Conservation (phyloP, 2,888 invertebrate species). For the Drosophila subquinaria region DNA sequence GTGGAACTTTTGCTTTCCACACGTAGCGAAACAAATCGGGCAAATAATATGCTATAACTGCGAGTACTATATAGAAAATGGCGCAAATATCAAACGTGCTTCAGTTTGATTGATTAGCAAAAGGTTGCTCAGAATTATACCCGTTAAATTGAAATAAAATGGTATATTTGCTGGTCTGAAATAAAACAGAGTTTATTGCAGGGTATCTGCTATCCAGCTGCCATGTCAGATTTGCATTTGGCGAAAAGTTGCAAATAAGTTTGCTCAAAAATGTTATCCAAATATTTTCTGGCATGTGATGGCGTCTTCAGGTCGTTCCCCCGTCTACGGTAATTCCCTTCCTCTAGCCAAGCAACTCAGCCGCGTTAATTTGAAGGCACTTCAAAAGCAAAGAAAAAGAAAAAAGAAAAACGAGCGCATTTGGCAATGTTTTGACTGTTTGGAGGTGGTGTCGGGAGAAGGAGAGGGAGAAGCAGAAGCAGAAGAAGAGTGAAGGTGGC, state of each 20-base stretch:
- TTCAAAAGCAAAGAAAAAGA: conserved; percentile 47
- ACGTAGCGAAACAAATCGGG: conserved; percentile 33
- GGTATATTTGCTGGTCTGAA: neutral
- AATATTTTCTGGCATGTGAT: conserved; percentile 55
- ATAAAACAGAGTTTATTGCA: neutral
- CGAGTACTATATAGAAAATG: conserved; percentile 10
- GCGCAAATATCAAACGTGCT: conserved; percentile 25
- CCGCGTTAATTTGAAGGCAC: conserved; percentile 63
- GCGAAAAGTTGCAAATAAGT: conserved; percentile 53
- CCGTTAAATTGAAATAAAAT: neutral
- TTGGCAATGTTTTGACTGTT: conserved; percentile 53
- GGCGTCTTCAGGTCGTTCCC: conserved; percentile 30
- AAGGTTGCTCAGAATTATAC: conserved; percentile 8
- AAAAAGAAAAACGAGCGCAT: conserved; percentile 26
- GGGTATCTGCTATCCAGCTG: conserved; percentile 17
- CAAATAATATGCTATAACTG: conserved; percentile 14
- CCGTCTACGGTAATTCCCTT: no score
- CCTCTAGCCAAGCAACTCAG: neutral
- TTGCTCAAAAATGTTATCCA: conserved; percentile 26
- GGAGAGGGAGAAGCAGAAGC: neutral
- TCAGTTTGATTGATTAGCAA: conserved; percentile 62
- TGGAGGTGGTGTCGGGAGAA: neutral
- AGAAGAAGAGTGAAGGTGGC: neutral
- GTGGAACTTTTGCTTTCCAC: conserved; percentile 45
- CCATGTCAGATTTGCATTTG: conserved; percentile 41